A percentile compares a stretch with the other conserved stretches of the same genome.
phyloP scores from a whole-genome alignment of 2,888 invertebrate genomes.

The Drosophila maculinotata region DNA sequence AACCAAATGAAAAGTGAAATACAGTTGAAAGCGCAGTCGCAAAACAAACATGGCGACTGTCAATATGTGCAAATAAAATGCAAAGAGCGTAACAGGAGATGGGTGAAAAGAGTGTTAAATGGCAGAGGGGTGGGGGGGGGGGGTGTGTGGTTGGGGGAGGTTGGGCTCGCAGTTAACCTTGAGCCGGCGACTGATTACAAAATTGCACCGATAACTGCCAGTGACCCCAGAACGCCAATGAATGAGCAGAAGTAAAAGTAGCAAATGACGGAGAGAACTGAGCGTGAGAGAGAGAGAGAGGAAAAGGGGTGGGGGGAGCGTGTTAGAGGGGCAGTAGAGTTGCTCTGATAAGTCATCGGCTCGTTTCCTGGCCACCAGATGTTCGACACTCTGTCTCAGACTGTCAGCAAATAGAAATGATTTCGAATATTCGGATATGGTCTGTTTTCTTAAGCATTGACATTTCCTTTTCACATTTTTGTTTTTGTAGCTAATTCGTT shows the following conservation, averaged over 20 bases:
- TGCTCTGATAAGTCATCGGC: conserved; percentile 49
- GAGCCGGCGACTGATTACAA: conserved; percentile 82
- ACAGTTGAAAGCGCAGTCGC: conserved; percentile 41
- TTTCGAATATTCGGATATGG: neutral
- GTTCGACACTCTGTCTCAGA: conserved; percentile 10
- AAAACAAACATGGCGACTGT: conserved; percentile 63
- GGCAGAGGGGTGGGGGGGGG: neutral
- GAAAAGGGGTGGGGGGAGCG: neutral
- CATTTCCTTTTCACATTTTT: conserved; percentile 14
- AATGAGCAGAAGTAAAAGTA: conserved; percentile 28
- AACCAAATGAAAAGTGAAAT: conserved; percentile 43
- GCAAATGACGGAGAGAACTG: conserved; percentile 5
- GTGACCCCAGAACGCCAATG: conserved; percentile 69
- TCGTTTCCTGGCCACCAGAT: conserved; percentile 40
- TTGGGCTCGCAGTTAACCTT: conserved; percentile 73
- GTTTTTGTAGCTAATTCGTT: conserved; percentile 2
- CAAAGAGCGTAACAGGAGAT: conserved; percentile 18
- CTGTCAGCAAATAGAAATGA: conserved; percentile 11
- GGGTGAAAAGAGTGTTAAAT: conserved; percentile 4
- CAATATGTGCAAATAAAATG: conserved; percentile 53
- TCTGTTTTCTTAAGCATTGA: conserved; percentile 3
- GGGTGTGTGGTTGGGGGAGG: neutral
- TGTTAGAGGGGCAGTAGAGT: neutral
- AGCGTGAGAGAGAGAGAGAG: neutral
- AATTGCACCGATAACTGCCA: conserved; percentile 84